phyloP scores from a whole-genome alignment of 2,888 invertebrate genomes.

The Polymixis lichenea region DNA sequence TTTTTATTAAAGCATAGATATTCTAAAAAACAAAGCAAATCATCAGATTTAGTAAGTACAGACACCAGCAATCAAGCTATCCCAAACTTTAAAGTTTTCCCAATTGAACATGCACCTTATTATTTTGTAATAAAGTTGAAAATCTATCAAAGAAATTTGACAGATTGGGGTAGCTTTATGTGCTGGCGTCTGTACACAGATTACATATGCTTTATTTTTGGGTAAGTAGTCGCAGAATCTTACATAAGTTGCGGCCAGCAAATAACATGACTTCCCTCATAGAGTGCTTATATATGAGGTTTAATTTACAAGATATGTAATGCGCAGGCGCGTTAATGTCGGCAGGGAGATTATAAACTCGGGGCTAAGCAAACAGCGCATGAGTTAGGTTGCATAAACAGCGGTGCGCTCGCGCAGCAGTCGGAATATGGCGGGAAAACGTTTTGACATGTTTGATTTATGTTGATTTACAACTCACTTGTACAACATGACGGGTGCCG shows the following conservation, averaged over 20 bases:
- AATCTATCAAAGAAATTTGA: too few relatives aligned
- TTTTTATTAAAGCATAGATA: background rate
- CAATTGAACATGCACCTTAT: too few relatives aligned
- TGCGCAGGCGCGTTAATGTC: slow-evolving; percentile 48
- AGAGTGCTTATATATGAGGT: slow-evolving; percentile 52
- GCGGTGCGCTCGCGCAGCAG: slow-evolving; percentile 43
- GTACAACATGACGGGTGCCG: slow-evolving; percentile 65
- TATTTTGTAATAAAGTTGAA: too few relatives aligned
- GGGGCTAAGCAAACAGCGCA: slow-evolving; percentile 59
- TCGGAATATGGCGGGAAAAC: slow-evolving; percentile 68
- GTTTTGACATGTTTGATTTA: slow-evolving; percentile 77
- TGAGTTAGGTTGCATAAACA: slow-evolving; percentile 63
- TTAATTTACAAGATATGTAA: slow-evolving; percentile 58
- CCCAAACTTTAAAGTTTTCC: too few relatives aligned
- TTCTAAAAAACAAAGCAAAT: background rate
- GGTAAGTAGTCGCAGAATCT: slow-evolving; percentile 3
- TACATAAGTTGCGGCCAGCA: slow-evolving; percentile 2
- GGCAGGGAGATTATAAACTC: slow-evolving; percentile 57
- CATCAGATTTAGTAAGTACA: background rate
- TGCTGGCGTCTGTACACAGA: too few relatives aligned
- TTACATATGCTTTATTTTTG: background rate
- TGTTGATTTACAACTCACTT: slow-evolving; percentile 72
- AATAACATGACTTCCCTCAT: slow-evolving; percentile 51
- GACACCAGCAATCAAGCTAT: too few relatives aligned
- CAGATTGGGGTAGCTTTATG: too few relatives aligned